These are phyloP conservation scores for Erebia palarica DNA, from an alignment of 2,888 invertebrate species.

Conservation along the genomic window DNA sequence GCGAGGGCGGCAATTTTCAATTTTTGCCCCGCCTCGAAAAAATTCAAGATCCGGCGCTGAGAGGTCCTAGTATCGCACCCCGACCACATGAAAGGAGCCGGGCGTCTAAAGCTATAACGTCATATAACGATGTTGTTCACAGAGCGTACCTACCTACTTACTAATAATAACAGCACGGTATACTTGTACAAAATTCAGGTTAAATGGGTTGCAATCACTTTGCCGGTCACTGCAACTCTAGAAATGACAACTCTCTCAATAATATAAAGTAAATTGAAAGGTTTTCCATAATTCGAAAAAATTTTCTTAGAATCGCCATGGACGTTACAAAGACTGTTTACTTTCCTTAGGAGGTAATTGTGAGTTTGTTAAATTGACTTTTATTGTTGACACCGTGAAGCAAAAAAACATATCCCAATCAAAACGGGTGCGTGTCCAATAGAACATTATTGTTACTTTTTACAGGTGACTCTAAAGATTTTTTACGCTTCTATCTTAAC, in stretches of 20 bases:
- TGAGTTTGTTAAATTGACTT: constrained; percentile 23
- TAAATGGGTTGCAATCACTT: background rate
- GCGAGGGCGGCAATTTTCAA: too few species aligned
- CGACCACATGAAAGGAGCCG: too few species aligned
- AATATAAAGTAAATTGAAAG: constrained; percentile 9
- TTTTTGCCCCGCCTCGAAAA: too few species aligned
- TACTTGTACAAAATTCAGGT: too few species aligned
- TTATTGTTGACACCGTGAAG: constrained; percentile 19
- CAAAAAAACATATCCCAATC: constrained; percentile 14
- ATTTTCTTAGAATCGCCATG: constrained; percentile 1
- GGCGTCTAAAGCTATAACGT: too few species aligned
- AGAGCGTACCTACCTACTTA: too few species aligned
- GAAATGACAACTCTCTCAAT: background rate
- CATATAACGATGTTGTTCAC: too few species aligned
- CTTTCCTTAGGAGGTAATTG: constrained; percentile 11
- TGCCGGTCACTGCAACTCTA: background rate
- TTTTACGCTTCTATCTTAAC: constrained; percentile 5
- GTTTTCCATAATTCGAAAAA: background rate
- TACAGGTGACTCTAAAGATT: constrained; percentile 2
- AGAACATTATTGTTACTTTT: constrained; percentile 10
- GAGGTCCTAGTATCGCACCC: too few species aligned
- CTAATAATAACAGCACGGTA: too few species aligned
- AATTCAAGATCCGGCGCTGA: too few species aligned
- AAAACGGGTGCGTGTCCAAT: constrained; percentile 15
- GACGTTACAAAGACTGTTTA: constrained; percentile 15